These are phyloP conservation scores for Pedetes capensis DNA, from an alignment of 2,113 vertebrate species.

Conservation along the genomic window DNA sequence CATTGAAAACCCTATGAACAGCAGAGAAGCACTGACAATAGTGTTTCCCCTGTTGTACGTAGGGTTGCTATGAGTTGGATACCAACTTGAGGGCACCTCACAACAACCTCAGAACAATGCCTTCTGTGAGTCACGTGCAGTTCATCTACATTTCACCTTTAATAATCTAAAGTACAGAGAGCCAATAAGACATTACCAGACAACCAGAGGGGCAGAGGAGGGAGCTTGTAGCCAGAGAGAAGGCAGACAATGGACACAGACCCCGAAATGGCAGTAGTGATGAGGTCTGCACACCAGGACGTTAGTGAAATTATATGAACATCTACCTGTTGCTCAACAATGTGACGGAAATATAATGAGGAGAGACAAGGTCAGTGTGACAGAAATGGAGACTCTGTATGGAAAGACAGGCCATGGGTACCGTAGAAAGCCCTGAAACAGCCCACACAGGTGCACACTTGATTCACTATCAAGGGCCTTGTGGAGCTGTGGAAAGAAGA, in stretches of 20 bases:
- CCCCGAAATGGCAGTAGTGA: rapidly evolving
- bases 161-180: background rate
- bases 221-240: background rate
- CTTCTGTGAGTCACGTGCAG: background rate
- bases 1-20: too few relatives aligned
- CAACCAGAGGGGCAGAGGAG: too few relatives aligned
- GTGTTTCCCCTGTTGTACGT: too few relatives aligned
- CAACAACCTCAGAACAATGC: too few relatives aligned
- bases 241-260: background rate
- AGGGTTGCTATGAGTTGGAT: too few relatives aligned
- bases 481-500: too few relatives aligned
- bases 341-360: background rate
- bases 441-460: rapidly evolving
- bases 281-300: too few relatives aligned
- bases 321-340: too few relatives aligned
- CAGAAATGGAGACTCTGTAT: background rate
- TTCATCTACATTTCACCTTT: background rate
- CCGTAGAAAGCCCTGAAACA: background rate
- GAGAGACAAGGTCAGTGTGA: rapidly evolving
- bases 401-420: background rate
- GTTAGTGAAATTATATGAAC: too few relatives aligned
- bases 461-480: too few relatives aligned
- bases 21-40: too few relatives aligned
- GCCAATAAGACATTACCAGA: background rate
- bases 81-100: too few relatives aligned